These are phyloP conservation scores for Neodiprion lecontei DNA, from an alignment of 1,140 invertebrate species.

Conservation along the genomic window DNA sequence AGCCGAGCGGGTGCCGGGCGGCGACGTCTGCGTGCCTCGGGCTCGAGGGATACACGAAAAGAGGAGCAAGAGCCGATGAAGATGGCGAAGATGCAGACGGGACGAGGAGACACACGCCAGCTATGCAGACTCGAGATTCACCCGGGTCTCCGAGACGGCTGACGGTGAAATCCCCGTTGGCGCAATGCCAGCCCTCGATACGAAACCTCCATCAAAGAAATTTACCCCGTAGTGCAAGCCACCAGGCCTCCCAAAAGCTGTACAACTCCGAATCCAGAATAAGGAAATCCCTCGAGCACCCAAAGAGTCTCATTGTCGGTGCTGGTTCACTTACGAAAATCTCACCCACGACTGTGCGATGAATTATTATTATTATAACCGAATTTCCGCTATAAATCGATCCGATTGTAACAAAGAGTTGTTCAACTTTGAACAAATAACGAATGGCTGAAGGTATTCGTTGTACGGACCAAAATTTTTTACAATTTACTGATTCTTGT, in stretches of 20 bases:
- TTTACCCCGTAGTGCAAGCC: too few relatives aligned
- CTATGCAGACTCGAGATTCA: neutral
- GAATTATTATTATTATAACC: too few relatives aligned
- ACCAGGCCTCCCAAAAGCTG: constrained; percentile 4
- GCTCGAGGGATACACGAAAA: neutral
- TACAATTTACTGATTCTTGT: too few relatives aligned
- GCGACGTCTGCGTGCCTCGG: neutral
- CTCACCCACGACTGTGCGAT: too few relatives aligned
- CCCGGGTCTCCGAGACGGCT: neutral
- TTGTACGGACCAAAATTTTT: too few relatives aligned
- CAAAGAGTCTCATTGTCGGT: too few relatives aligned
- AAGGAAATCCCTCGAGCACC: neutral
- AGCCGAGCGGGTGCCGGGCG: neutral
- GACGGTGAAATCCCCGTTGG: constrained; percentile 5
- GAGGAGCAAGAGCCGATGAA: neutral
- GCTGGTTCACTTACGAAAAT: too few relatives aligned
- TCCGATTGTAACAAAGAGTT: too few relatives aligned
- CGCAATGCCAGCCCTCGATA: neutral
- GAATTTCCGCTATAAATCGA: too few relatives aligned
- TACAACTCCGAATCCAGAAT: constrained; percentile 11
- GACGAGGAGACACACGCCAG: neutral
- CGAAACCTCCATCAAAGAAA: too few relatives aligned
- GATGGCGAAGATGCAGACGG: constrained; percentile 4
- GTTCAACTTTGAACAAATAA: too few relatives aligned
- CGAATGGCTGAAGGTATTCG: too few relatives aligned